Evolutionary conservation across 2,113 vertebrate species (phyloP).

Genomic region (Ondatra zibethicus): DNA sequence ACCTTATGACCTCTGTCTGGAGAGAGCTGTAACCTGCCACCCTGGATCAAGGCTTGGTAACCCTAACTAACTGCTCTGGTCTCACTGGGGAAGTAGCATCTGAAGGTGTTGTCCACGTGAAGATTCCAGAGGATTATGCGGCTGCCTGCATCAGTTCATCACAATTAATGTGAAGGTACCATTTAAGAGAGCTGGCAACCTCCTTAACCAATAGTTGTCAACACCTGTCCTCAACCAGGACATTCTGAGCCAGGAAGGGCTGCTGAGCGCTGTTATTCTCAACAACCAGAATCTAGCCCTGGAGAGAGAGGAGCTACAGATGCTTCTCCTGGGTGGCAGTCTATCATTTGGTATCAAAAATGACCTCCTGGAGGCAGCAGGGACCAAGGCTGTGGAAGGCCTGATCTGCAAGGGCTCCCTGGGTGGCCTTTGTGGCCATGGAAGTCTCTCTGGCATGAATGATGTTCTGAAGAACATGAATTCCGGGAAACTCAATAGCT

Average conservation of each 20-base stretch:
- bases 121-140: neutral
- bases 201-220: neutral
- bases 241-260: constrained; percentile 67
- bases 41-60: neutral
- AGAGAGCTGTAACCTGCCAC: neutral
- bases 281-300: neutral
- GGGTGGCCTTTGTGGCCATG: neutral
- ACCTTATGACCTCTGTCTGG: neutral
- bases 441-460: constrained; percentile 2
- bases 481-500: neutral
- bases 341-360: constrained; percentile 29
- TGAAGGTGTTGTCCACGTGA: neutral
- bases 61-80: neutral
- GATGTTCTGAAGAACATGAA: neutral
- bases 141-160: neutral
- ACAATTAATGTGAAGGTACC: neutral
- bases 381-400: neutral
- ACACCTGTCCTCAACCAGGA: neutral
- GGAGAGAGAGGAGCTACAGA: neutral
- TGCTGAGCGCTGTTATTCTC: neutral
- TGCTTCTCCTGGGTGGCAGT: neutral
- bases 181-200: neutral
- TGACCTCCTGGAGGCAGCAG: neutral
- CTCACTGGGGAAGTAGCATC: neutral
- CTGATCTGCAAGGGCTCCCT: neutral